Evolutionary conservation across 2,797 vertebrate genomes (phyloP), one percentile per base, ranked within the genome.

Genomic region (Hypotaenidia philippensis): DNA sequence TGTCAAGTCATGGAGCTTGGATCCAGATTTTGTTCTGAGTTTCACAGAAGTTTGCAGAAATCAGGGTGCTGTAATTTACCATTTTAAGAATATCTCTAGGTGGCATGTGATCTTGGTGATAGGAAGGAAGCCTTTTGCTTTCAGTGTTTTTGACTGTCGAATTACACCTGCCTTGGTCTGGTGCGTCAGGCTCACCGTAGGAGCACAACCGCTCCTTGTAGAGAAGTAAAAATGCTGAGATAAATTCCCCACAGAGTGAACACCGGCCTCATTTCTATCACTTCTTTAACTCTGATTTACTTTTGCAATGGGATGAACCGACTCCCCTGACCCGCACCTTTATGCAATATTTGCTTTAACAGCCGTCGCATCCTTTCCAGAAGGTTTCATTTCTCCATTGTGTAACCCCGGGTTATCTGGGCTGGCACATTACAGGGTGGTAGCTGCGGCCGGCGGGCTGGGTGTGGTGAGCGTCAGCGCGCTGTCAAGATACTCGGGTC

Each of bases 401-500:
- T 59, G 74, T 89, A 89, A 85, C 61, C 6, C 4, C 6, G n/a
- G 26, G 45, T 78, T 93, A 76, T 95, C 92, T 71, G 77, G 27
- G 36, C 68, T 64, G 84, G 84, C 64, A 76, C 53, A 55, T 84
- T 44, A 80, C 50, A 80, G 86, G 83, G 90, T 57, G 89, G 87
- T 65, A 31, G 18, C 60, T 53, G 64, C 4, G 41, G 60, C 52
- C 60, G 68, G 4, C n/a, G 65, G 61, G 41, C 32, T 87, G 93
- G 94, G 92, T 90, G 90, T 91, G 79, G 88, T 78, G 75, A 90
- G 41, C 34, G 23, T 93, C 90, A 86, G 9, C 5, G 16, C 13
- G 40, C 65, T 95, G 78, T 87, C 83, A 92, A 68, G 88, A 94
- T 87, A 85, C 78, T 89, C 61, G 8, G 13, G 83, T 92, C 87